These are phyloP conservation scores for Galago senegalensis DNA, from an alignment of 2,797 vertebrate species.

Conservation along the genomic window DNA sequence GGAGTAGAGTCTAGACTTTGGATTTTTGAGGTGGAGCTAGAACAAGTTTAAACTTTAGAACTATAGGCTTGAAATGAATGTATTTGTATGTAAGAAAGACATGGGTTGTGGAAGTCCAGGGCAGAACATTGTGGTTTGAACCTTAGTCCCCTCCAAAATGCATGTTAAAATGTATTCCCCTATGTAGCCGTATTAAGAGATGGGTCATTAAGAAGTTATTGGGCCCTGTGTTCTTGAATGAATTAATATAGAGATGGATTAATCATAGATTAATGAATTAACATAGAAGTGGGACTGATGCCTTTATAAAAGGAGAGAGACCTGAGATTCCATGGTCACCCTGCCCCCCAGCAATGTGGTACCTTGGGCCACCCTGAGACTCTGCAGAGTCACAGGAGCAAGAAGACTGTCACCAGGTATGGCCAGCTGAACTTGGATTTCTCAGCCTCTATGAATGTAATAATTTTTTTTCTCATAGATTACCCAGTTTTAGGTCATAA, in stretches of 20 bases:
- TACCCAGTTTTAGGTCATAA: background rate
- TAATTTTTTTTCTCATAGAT: background rate
- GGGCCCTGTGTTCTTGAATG: background rate
- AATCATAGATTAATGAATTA: background rate
- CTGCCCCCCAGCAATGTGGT: background rate
- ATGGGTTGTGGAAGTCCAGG: background rate
- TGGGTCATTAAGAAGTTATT: background rate
- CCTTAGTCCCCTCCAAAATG: background rate
- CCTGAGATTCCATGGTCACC: background rate
- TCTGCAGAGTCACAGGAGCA: background rate
- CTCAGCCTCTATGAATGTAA: background rate
- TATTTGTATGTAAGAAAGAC: background rate
- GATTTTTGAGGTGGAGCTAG: background rate
- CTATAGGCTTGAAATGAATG: background rate
- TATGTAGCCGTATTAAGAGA: background rate
- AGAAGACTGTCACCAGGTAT: background rate
- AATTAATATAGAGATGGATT: background rate
- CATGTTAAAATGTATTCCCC: background rate
- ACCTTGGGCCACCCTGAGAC: background rate
- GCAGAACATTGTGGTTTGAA: background rate
- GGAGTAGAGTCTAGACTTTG: background rate
- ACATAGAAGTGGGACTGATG: background rate
- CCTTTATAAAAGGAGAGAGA: background rate
- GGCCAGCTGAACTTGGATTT: background rate
- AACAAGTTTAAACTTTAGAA: background rate